These are phyloP conservation scores for Rhagoletis zephyria DNA, from an alignment of 1,140 invertebrate species.

Conservation along the genomic window DNA sequence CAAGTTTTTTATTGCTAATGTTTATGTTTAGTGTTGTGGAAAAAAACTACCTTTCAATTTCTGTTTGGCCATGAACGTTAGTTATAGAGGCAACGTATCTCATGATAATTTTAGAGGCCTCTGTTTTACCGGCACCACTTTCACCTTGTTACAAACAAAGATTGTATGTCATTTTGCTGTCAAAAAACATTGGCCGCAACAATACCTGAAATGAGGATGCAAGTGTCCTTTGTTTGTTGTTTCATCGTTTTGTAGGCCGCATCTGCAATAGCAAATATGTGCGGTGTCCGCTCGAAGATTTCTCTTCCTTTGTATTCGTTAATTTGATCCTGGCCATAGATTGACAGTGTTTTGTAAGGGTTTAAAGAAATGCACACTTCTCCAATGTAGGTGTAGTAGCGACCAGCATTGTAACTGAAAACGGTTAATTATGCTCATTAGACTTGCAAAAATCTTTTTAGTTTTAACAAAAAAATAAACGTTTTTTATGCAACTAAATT, in stretches of 20 bases:
- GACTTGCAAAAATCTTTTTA: too few species aligned
- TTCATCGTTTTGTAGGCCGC: conserved; percentile 92
- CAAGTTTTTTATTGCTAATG: not conserved
- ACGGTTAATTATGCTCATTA: too few species aligned
- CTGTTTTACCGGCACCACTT: conserved; percentile 97
- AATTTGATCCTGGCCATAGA: conserved; percentile 86
- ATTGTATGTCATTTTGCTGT: too few species aligned
- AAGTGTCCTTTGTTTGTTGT: conserved; percentile 90
- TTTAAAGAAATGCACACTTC: conserved; percentile 94
- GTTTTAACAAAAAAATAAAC: too few species aligned
- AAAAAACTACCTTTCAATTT: conserved; percentile 90
- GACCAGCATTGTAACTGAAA: too few species aligned
- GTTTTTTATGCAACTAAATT: too few species aligned
- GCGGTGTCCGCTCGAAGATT: conserved; percentile 93
- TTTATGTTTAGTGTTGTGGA: not conserved
- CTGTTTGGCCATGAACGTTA: conserved; percentile 91
- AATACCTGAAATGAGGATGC: conserved; percentile 97
- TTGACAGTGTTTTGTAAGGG: conserved; percentile 87
- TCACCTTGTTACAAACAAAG: too few species aligned
- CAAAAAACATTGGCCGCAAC: too few species aligned
- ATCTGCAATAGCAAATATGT: conserved; percentile 95
- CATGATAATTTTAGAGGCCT: conserved; percentile 99
- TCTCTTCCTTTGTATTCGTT: conserved; percentile 91
- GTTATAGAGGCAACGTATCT: conserved; percentile 98
- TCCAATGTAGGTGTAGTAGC: conserved; percentile 96